A percentile compares a stretch with the other conserved stretches of the same genome.
Conservation (phyloP, 37 sponge, comb jelly and placozoan species). For the Halisarca cf. caerulea region DNA sequence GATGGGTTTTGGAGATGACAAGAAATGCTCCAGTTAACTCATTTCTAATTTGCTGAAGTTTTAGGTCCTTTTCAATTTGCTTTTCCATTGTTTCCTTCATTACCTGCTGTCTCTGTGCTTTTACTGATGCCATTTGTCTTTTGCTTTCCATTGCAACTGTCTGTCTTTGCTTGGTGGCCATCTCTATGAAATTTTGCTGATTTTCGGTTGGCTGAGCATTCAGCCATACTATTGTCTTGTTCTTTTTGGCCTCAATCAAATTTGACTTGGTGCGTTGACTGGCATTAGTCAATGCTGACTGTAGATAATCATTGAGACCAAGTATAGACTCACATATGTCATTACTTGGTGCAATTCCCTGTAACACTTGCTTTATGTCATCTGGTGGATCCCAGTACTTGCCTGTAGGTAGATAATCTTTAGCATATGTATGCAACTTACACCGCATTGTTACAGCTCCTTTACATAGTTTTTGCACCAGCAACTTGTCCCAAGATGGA, state of each 20-base stretch:
- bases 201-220: constrained; percentile 11
- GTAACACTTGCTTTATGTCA: constrained; percentile 19
- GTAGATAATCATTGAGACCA: constrained; percentile 58
- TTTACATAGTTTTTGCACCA: background rate
- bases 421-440: constrained; percentile 41
- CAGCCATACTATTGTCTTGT: constrained; percentile 49
- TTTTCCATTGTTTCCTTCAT: background rate
- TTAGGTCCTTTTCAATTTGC: background rate
- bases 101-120: background rate
- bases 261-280: constrained; percentile 38
- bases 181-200: constrained; percentile 29
- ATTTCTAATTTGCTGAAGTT: background rate
- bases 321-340: constrained; percentile 55
- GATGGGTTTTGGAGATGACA: background rate
- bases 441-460: constrained; percentile 45
- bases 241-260: constrained; percentile 44
- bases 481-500: background rate
- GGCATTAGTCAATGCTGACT: constrained; percentile 37
- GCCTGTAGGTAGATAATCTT: constrained; percentile 47
- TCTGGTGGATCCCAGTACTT: constrained; percentile 51
- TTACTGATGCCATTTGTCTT: background rate
- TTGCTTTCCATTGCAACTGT: constrained; percentile 18
- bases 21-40: background rate
- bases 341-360: constrained; percentile 41
- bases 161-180: constrained; percentile 32